phyloP scores from a whole-genome alignment of 2,888 invertebrate species.

The Elmis aenea region DNA sequence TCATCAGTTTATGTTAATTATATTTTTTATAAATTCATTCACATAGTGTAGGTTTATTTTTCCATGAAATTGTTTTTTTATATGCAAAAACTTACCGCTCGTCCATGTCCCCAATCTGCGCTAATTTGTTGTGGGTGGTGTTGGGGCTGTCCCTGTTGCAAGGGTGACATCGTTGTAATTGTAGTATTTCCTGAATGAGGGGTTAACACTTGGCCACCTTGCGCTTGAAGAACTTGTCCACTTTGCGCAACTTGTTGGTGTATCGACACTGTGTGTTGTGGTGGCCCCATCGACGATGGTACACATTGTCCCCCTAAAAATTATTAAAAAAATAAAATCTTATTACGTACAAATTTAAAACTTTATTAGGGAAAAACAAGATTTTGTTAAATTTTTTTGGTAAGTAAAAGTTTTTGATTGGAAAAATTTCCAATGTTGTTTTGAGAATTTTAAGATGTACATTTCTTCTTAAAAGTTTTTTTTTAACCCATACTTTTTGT shows the following conservation, averaged over 20 bases:
- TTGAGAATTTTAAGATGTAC: too few relatives aligned
- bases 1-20: too few relatives aligned
- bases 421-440: too few relatives aligned
- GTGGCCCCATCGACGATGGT: constrained; percentile 42
- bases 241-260: constrained; percentile 49
- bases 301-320: constrained; percentile 39
- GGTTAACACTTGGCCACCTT: constrained; percentile 44
- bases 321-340: not conserved
- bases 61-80: too few relatives aligned
- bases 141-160: constrained; percentile 58
- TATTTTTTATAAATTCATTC: too few relatives aligned
- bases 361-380: not conserved
- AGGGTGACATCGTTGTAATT: constrained; percentile 72
- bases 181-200: constrained; percentile 51
- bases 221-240: constrained; percentile 47
- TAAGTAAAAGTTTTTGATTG: too few relatives aligned
- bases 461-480: too few relatives aligned
- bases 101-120: constrained; percentile 66
- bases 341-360: not conserved
- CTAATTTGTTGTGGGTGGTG: constrained; percentile 56
- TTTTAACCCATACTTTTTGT: too few relatives aligned
- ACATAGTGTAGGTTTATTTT: too few relatives aligned
- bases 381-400: too few relatives aligned
- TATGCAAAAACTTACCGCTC: constrained; percentile 36
- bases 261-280: constrained; percentile 48